A percentile compares a stretch with the other conserved stretches of the same genome.
These are phyloP conservation scores for Hypena proboscidalis DNA, from an alignment of 2,888 invertebrate species.

Conservation along the genomic window DNA sequence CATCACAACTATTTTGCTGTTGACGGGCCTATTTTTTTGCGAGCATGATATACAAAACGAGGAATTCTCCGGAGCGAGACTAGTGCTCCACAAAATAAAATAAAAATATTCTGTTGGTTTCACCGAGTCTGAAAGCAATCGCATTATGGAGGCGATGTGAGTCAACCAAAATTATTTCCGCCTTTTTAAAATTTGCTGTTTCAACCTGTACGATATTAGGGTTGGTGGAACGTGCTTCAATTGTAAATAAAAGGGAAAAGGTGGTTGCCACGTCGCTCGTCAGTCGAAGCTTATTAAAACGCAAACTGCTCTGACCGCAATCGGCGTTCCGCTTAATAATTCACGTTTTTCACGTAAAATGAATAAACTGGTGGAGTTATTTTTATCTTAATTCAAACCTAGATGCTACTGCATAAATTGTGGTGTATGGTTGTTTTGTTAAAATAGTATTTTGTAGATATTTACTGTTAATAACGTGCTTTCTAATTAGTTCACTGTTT, in stretches of 20 bases:
- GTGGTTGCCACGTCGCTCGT: conserved; percentile 5
- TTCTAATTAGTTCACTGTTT: background rate
- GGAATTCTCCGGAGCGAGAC: no score
- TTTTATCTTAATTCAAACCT: conserved; percentile 9
- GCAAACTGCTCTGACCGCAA: conserved; percentile 20
- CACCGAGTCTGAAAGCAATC: no score
- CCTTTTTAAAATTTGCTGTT: no score
- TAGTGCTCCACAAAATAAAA: no score
- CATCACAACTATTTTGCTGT: no score
- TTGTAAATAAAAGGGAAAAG: conserved; percentile 7
- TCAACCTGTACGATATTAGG: background rate
- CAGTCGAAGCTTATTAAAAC: conserved; percentile 13
- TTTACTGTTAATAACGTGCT: background rate
- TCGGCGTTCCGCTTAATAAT: conserved; percentile 16
- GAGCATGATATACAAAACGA: no score
- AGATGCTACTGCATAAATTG: conserved; percentile 1
- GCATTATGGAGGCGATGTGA: no score
- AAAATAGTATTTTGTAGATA: background rate
- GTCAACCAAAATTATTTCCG: no score
- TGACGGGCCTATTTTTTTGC: no score
- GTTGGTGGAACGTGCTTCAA: conserved; percentile 2
- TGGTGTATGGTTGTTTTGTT: background rate
- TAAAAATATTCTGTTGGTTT: no score
- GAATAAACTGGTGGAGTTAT: conserved; percentile 5
- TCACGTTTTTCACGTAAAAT: conserved; percentile 21